Conservation (phyloP, 2,888 invertebrate species). For the Dendrolimus houi region DNA sequence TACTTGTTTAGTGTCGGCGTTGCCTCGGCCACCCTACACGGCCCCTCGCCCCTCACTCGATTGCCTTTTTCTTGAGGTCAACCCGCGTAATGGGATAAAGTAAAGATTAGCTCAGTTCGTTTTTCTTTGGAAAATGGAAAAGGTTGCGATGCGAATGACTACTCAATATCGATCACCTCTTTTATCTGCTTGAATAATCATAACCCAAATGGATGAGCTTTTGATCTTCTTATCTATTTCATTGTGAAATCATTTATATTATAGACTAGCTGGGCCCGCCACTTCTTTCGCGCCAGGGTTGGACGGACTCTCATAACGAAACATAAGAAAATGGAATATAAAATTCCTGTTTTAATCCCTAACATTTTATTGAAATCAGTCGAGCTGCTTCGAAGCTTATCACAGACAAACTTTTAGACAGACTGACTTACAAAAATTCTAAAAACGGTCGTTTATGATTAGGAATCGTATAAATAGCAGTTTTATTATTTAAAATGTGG, state of each 20-base stretch:
- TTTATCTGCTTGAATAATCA: conserved; percentile 9
- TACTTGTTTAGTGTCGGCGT: conserved; percentile 49
- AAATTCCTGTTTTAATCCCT: too few species aligned
- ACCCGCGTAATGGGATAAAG: conserved; percentile 65
- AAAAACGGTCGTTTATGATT: too few species aligned
- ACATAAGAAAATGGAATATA: background rate
- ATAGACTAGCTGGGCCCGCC: background rate
- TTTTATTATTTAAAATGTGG: too few species aligned
- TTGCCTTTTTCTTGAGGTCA: conserved; percentile 68
- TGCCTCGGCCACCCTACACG: conserved; percentile 22
- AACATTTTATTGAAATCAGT: too few species aligned
- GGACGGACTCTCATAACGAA: background rate
- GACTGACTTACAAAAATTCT: too few species aligned
- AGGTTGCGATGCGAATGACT: conserved; percentile 36
- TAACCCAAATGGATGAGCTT: background rate
- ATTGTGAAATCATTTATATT: background rate
- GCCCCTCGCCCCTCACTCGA: conserved; percentile 47
- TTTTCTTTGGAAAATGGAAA: conserved; percentile 53
- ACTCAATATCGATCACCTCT: conserved; percentile 23
- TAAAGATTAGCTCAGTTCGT: conserved; percentile 64
- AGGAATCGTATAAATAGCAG: too few species aligned
- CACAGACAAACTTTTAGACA: too few species aligned
- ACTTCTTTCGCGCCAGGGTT: background rate
- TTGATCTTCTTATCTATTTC: background rate
- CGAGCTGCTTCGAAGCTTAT: too few species aligned